A percentile compares a stretch with the other conserved stretches of the same genome.
Conservation (phyloP, 2,113 vertebrate species). For the Dromiciops gliroides region DNA sequence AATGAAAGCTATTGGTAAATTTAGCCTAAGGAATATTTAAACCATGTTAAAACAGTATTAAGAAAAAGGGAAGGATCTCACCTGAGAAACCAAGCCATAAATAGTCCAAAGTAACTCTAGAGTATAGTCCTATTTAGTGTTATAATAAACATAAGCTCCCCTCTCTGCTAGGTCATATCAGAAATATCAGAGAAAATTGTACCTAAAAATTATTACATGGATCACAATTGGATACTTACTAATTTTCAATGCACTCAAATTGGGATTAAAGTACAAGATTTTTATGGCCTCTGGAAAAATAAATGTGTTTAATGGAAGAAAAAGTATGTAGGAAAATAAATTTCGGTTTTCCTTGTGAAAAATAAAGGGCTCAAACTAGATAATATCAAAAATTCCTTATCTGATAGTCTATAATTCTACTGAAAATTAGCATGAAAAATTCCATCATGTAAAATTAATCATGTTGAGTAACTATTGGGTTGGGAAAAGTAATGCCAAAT, state of each 20-base stretch:
- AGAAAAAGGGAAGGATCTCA: not conserved
- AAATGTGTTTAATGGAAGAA: not conserved
- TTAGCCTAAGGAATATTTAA: conserved; percentile 15
- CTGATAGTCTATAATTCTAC: not conserved
- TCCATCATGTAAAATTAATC: not conserved
- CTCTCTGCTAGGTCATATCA: conserved; percentile 8
- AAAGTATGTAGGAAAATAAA: not conserved
- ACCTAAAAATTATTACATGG: not conserved
- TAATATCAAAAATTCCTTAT: not conserved
- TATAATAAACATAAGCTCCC: not conserved
- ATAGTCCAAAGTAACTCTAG: conserved; percentile 51
- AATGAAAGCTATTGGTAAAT: conserved; percentile 30
- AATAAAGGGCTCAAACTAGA: not conserved
- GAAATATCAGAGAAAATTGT: not conserved
- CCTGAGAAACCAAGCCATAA: conserved; percentile 37
- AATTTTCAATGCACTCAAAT: not conserved
- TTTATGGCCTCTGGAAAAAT: not conserved
- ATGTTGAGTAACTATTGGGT: not conserved
- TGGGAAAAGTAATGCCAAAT: not conserved
- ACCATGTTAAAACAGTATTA: not conserved
- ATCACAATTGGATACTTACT: not conserved
- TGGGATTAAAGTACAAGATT: not conserved
- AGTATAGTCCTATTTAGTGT: not conserved
- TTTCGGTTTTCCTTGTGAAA: not conserved
- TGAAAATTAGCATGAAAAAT: not conserved